phyloP scores from a whole-genome alignment of 1,140 invertebrate species.

The Zaprionus inermis region DNA sequence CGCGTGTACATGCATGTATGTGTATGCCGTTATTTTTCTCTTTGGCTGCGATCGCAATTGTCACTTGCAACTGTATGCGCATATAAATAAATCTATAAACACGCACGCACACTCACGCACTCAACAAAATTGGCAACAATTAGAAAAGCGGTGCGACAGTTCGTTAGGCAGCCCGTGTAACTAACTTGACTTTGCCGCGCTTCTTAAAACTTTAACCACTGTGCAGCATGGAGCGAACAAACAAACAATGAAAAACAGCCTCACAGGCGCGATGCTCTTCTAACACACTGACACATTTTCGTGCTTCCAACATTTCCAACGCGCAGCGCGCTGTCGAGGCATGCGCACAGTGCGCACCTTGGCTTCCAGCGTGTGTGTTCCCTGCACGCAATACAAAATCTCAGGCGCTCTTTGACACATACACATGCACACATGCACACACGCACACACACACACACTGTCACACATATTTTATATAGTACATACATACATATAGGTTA shows the following conservation, averaged over 20 bases:
- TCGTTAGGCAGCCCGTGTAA: background rate
- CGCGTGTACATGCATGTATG: background rate
- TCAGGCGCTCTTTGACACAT: constrained; percentile 17
- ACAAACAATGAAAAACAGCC: constrained; percentile 48
- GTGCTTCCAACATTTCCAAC: constrained; percentile 20
- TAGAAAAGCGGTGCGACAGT: background rate
- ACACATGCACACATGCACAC: constrained; percentile 1
- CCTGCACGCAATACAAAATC: constrained; percentile 47
- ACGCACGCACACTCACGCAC: background rate
- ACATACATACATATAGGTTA: constrained; percentile 1
- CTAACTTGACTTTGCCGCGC: background rate
- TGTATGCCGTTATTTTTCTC: background rate
- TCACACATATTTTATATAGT: background rate
- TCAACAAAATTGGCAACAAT: background rate
- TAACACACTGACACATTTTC: constrained; percentile 80
- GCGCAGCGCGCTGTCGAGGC: constrained; percentile 35
- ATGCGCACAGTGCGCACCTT: constrained; percentile 48
- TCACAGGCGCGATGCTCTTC: constrained; percentile 46
- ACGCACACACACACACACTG: background rate
- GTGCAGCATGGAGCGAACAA: constrained; percentile 41
- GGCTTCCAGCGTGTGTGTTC: constrained; percentile 45
- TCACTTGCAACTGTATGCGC: background rate
- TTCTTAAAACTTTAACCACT: constrained; percentile 46
- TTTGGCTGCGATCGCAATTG: constrained; percentile 1
- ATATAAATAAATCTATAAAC: constrained; percentile 3